phyloP scores from a whole-genome alignment of 2,113 vertebrate genomes.

The Actenoides lindsayi region DNA sequence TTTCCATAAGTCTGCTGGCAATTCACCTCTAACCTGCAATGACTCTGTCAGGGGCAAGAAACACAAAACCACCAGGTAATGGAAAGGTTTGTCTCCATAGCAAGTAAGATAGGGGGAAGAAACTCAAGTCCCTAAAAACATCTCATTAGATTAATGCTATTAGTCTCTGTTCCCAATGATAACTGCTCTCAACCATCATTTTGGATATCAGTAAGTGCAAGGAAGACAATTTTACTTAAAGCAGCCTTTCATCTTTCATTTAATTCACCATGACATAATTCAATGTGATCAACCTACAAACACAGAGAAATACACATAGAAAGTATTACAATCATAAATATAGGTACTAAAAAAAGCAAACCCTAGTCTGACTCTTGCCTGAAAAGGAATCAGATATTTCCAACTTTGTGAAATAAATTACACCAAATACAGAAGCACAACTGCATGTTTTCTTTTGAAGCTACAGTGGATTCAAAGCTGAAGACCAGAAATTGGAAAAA shows the following conservation, averaged over 20 bases:
- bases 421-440: neutral
- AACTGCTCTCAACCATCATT: neutral
- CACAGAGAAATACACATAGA: neutral
- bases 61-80: neutral
- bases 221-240: neutral
- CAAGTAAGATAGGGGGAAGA: neutral
- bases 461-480: neutral
- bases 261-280: neutral
- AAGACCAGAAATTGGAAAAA: neutral
- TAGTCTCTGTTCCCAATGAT: neutral
- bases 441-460: neutral
- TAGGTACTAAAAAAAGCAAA: neutral
- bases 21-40: neutral
- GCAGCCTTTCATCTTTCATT: neutral
- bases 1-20: neutral
- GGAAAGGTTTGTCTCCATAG: neutral
- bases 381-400: neutral
- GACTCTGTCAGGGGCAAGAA: neutral
- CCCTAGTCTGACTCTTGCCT: neutral
- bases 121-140: neutral
- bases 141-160: neutral
- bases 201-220: neutral
- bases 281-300: neutral
- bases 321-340: neutral
- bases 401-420: neutral